A percentile compares a stretch with the other conserved stretches of the same genome.
Conservation (phyloP, 2,888 invertebrate species). For the Iphiclides podalirius region DNA sequence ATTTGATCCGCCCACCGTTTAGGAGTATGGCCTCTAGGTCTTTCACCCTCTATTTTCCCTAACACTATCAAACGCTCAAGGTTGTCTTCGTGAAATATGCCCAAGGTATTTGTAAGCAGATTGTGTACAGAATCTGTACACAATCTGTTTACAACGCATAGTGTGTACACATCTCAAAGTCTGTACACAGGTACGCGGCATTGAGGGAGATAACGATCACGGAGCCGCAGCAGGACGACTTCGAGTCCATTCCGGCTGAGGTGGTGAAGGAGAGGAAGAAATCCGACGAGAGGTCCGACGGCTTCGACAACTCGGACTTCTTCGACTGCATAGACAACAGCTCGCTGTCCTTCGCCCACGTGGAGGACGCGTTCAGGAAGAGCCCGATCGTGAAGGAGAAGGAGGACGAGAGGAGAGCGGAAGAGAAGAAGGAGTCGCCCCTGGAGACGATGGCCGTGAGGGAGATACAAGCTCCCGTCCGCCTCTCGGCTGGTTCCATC, state of each 20-base stretch:
- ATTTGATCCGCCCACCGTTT: no score
- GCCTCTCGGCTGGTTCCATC: conserved; percentile 81
- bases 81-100: no score
- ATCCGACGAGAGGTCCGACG: conserved; percentile 76
- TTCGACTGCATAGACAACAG: conserved; percentile 77
- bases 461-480: conserved; percentile 59
- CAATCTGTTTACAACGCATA: no score
- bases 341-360: conserved; percentile 71
- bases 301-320: conserved; percentile 74
- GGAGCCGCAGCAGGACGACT: conserved; percentile 79
- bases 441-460: conserved; percentile 44
- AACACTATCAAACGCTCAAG: no score
- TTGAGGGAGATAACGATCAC: conserved; percentile 87
- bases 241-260: conserved; percentile 69
- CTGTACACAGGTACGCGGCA: no score
- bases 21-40: no score
- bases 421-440: conserved; percentile 45
- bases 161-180: no score
- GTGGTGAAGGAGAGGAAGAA: conserved; percentile 71
- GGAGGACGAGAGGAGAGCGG: conserved; percentile 53
- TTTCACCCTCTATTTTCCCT: no score
- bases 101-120: no score
- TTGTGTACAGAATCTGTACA: no score
- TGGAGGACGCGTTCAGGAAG: conserved; percentile 74
- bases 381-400: conserved; percentile 65